Evolutionary conservation across 2,888 invertebrate genomes (phyloP).

Genomic region (Oxyteleia sp.): DNA sequence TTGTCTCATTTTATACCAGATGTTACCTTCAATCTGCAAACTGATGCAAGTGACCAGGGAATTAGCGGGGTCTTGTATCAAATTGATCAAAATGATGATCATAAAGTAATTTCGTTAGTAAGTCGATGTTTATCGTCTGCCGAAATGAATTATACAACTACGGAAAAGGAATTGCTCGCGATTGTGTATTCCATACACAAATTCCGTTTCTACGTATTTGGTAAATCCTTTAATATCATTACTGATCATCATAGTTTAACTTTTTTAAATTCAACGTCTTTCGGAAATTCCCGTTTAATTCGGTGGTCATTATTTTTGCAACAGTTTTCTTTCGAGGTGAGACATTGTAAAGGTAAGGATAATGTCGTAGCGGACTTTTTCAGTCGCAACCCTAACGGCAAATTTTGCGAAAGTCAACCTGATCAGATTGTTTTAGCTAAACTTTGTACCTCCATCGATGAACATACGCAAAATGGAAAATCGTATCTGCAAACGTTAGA

Average conservation of each 20-base stretch:
- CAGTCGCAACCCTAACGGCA: slow-evolving; percentile 17
- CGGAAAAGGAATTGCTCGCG: background rate
- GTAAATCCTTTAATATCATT: background rate
- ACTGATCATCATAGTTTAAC: slow-evolving; percentile 11
- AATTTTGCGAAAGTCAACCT: background rate
- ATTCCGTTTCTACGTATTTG: background rate
- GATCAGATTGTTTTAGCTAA: no score
- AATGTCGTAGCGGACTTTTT: slow-evolving; percentile 23
- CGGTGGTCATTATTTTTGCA: slow-evolving; percentile 11
- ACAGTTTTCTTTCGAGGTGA: slow-evolving; percentile 1
- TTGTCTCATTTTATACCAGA: background rate
- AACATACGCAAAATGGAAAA: no score
- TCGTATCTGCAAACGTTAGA: no score
- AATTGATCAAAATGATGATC: background rate
- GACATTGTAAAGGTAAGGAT: slow-evolving; percentile 14
- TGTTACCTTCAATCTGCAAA: background rate
- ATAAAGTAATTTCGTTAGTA: background rate
- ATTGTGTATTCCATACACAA: background rate
- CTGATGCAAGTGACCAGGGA: slow-evolving; percentile 4
- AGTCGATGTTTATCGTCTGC: slow-evolving; percentile 1
- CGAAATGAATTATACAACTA: background rate
- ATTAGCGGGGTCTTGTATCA: no score
- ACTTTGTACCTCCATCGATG: no score
- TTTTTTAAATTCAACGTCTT: slow-evolving; percentile 2
- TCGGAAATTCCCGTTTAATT: background rate